A percentile compares a stretch with the other conserved stretches of the same genome.
These are phyloP conservation scores for Phyllopteryx taeniolatus DNA, from an alignment of 2,113 vertebrate genomes.

Conservation along the genomic window DNA sequence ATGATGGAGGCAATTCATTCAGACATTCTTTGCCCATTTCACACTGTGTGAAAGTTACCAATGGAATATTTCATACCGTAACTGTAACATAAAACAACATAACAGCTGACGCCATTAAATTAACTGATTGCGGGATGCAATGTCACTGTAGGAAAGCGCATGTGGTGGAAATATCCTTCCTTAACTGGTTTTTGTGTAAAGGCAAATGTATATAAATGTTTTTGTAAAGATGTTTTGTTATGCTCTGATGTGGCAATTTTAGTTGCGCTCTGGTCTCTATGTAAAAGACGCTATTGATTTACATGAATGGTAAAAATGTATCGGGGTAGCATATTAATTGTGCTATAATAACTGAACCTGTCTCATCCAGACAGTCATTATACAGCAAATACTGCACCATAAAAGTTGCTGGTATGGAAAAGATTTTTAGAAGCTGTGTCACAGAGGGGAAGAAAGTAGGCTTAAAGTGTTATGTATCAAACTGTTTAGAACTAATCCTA, in stretches of 20 bases:
- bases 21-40: neutral
- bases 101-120: neutral
- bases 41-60: neutral
- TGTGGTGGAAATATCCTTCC: neutral
- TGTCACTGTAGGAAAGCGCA: neutral
- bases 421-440: neutral
- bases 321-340: neutral
- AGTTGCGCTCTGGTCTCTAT: neutral
- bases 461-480: neutral
- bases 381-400: neutral
- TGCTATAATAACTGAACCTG: neutral
- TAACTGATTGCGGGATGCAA: neutral
- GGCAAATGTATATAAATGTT: neutral
- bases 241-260: neutral
- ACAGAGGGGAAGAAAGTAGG: neutral
- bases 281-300: neutral
- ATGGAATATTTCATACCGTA: neutral
- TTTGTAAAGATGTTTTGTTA: neutral
- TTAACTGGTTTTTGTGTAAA: neutral
- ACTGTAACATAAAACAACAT: neutral
- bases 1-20: neutral
- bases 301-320: neutral
- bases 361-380: neutral
- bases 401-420: neutral
- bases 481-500: neutral